These are phyloP conservation scores for Geophilus truncorum DNA, from an alignment of 2,888 invertebrate species.

Conservation along the genomic window DNA sequence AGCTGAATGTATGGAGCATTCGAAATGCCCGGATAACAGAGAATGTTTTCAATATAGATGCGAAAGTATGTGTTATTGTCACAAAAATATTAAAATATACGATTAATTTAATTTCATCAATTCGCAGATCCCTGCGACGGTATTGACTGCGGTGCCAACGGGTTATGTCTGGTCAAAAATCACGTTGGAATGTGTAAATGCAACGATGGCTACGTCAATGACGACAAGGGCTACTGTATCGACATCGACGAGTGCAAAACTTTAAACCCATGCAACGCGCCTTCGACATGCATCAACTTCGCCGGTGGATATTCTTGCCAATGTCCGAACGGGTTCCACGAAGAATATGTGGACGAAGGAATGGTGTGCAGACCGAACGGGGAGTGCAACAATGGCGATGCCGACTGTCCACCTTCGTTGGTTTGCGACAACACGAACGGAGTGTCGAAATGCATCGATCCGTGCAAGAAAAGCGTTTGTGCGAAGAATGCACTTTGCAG, in stretches of 20 bases:
- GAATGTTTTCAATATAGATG: slow-evolving; percentile 58
- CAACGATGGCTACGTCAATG: slow-evolving; percentile 64
- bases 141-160: slow-evolving; percentile 67
- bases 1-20: slow-evolving; percentile 74
- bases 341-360: slow-evolving; percentile 36
- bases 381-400: slow-evolving; percentile 52
- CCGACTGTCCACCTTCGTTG: slow-evolving; percentile 48
- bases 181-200: slow-evolving; percentile 71
- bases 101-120: not conserved
- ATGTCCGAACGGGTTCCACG: slow-evolving; percentile 61
- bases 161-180: slow-evolving; percentile 66
- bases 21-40: slow-evolving; percentile 69
- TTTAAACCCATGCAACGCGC: slow-evolving; percentile 69
- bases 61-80: slow-evolving; percentile 9
- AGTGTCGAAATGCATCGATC: slow-evolving; percentile 41
- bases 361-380: slow-evolving; percentile 50
- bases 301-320: slow-evolving; percentile 71
- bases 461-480: slow-evolving; percentile 55
- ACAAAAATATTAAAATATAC: not conserved
- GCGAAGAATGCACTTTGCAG: slow-evolving; percentile 75
- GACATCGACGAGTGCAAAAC: slow-evolving; percentile 70
- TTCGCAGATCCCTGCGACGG: slow-evolving; percentile 71
- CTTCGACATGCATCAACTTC: slow-evolving; percentile 71
- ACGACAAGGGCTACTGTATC: slow-evolving; percentile 60
- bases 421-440: slow-evolving; percentile 59